Evolutionary conservation across 2,888 invertebrate genomes (phyloP), one percentile per base, ranked within the genome.

Genomic region (Terebella lapidaria): DNA sequence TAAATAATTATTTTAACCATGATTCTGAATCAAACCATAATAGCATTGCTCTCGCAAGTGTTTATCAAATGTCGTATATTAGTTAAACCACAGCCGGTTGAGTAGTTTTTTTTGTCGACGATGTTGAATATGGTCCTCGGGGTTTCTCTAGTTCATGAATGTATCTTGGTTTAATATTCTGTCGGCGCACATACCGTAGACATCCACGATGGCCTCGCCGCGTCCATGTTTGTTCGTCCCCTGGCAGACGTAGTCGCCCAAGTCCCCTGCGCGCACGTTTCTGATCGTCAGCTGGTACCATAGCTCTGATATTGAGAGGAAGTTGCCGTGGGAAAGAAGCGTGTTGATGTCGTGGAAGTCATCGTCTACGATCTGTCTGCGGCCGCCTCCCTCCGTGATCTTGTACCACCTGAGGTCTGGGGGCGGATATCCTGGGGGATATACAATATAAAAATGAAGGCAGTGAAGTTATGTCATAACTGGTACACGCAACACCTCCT

Each of bases 271-370:
- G 58, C 72, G 71, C 1, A 78, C 74, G 55, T 77, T 76, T 55
- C 73, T 75, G n/a, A 79, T 73, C 35, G 71, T 69, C n/a, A 79
- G 65, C 35, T 75, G 73, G 62, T 75, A 76, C 78, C 78, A 78
- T 24, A 71, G 64, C 55, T 77, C 74, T n/a, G 71, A 70, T 30
- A 72, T 58, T 5, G 60, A 60, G 3, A 77, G 57, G 26, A 66
- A 66, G 57, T 71, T 69, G 57, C 71, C 71, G 56, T 73, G 72
- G 15, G 68, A 69, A 3, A 72, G 70, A 67, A 74, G 71, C 54
- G 75, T 72, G 58, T 73, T 74, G 56, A 77, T 72, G 57, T 71
- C 71, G 61, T 72, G 76, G 58, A 73, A 72, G 61, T 75, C 75
- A 59, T 75, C 69, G 53, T 78, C 76, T 10, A 64, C 71, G 27